Percentiles rank a stretch among this genome's conserved stretches.
Conservation (phyloP, 2,888 invertebrate genomes). For the Oxystoma pomonae region DNA sequence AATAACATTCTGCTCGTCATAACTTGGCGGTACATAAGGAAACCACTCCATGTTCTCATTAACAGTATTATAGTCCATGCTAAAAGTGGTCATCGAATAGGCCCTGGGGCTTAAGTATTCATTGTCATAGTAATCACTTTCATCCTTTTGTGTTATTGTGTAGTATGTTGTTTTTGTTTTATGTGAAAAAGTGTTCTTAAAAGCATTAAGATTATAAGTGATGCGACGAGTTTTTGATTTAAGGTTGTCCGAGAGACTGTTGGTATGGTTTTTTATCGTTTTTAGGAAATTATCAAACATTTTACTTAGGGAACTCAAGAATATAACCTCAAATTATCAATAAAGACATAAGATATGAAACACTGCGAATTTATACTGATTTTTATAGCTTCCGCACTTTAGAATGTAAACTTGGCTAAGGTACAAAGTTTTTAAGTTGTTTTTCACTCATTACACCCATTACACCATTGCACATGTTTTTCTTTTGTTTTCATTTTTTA, state of each 20-base stretch:
- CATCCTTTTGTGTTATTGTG: slow-evolving; percentile 38
- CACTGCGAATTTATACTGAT: too few relatives aligned
- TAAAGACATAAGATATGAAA: too few relatives aligned
- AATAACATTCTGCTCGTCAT: slow-evolving; percentile 53
- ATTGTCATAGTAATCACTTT: slow-evolving; percentile 41
- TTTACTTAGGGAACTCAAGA: slow-evolving; percentile 1
- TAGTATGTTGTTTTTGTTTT: slow-evolving; percentile 43
- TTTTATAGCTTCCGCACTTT: too few relatives aligned
- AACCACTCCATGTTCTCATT: slow-evolving; percentile 48
- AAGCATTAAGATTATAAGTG: slow-evolving; percentile 40
- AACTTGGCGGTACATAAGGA: slow-evolving; percentile 45
- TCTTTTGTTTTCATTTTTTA: slow-evolving; percentile 14
- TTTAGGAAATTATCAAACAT: slow-evolving; percentile 51
- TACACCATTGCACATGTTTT: slow-evolving; percentile 17
- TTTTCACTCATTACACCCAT: background rate
- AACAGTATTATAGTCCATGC: slow-evolving; percentile 55
- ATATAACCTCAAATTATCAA: background rate
- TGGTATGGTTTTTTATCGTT: slow-evolving; percentile 48
- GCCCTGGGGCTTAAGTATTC: slow-evolving; percentile 56
- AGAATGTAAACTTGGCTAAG: background rate
- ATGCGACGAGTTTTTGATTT: slow-evolving; percentile 44
- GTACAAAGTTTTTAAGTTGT: too few relatives aligned
- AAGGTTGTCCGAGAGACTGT: slow-evolving; percentile 45
- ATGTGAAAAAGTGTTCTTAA: slow-evolving; percentile 41
- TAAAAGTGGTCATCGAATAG: slow-evolving; percentile 46